Evolutionary conservation across 2,113 vertebrate species (phyloP).

Genomic region (Telmatochromis sp.): DNA sequence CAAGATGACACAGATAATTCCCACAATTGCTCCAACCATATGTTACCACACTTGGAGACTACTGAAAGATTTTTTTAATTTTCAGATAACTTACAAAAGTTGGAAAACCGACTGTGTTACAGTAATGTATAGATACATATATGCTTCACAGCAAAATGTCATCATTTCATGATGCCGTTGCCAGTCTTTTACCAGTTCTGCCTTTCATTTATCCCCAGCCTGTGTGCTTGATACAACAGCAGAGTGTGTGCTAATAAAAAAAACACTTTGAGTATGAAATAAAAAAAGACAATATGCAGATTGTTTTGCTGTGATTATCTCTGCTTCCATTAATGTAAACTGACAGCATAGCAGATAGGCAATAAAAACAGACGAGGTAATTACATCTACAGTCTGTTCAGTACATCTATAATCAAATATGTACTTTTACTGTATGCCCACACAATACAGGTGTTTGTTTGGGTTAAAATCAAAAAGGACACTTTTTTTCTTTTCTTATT

Average conservation of each 20-base stretch:
- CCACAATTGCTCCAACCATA: slow-evolving; percentile 78
- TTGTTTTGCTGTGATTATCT: not conserved
- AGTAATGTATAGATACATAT: slow-evolving; percentile 19
- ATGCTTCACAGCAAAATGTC: not conserved
- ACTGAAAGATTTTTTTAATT: slow-evolving; percentile 71
- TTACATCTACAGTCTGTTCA: not conserved
- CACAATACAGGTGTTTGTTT: not conserved
- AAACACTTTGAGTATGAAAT: not conserved
- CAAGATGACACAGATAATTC: slow-evolving; percentile 82
- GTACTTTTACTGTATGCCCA: not conserved
- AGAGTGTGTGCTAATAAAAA: not conserved
- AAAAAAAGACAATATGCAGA: not conserved
- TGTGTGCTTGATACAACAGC: not conserved
- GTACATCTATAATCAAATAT: not conserved
- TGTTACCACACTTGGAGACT: slow-evolving; percentile 73
- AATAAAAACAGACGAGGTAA: not conserved
- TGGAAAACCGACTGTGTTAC: slow-evolving; percentile 18
- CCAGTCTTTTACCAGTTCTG: not conserved
- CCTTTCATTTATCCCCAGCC: not conserved
- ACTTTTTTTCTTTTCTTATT: not conserved
- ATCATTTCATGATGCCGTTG: not conserved
- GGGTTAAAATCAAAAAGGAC: not conserved
- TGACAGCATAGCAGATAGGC: not conserved
- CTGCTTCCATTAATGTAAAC: not conserved
- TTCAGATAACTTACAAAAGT: slow-evolving; percentile 73